A percentile compares a stretch with the other conserved stretches of the same genome.
phyloP scores from a whole-genome alignment of 2,113 vertebrate species.

The Blennius ocellaris region DNA sequence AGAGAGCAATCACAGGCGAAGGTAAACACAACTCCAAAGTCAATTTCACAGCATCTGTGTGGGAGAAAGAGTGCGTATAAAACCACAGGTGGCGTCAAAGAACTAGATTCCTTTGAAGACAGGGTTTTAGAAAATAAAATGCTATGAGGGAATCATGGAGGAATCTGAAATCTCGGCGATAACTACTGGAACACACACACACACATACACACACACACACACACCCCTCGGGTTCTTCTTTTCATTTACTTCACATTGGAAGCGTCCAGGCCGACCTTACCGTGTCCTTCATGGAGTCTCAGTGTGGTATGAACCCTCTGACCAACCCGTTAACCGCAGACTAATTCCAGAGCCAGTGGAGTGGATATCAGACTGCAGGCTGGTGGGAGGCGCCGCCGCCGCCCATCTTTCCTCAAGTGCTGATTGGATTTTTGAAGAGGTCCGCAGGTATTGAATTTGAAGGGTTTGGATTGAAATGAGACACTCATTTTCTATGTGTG shows the following conservation, averaged over 20 bases:
- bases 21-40: slow-evolving; percentile 54
- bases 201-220: background rate
- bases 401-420: background rate
- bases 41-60: slow-evolving; percentile 69
- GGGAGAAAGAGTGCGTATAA: slow-evolving; percentile 45
- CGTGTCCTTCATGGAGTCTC: background rate
- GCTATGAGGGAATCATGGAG: background rate
- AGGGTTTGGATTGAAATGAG: slow-evolving; percentile 8
- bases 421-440: slow-evolving; percentile 29
- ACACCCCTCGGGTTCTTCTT: background rate
- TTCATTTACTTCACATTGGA: no score
- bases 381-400: no score
- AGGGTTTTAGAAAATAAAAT: background rate
- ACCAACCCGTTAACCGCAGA: slow-evolving; percentile 6
- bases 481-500: background rate
- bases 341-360: background rate
- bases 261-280: slow-evolving; percentile 2
- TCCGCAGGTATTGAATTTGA: background rate
- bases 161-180: slow-evolving; percentile 15
- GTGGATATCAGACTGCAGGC: no score
- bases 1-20: slow-evolving; percentile 20
- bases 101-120: slow-evolving; percentile 29
- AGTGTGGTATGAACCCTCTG: background rate
- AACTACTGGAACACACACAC: slow-evolving; percentile 2
- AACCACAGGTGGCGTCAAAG: slow-evolving; percentile 32